Evolutionary conservation across 2,113 vertebrate species (phyloP).

Genomic region (Polypterus bichir): DNA sequence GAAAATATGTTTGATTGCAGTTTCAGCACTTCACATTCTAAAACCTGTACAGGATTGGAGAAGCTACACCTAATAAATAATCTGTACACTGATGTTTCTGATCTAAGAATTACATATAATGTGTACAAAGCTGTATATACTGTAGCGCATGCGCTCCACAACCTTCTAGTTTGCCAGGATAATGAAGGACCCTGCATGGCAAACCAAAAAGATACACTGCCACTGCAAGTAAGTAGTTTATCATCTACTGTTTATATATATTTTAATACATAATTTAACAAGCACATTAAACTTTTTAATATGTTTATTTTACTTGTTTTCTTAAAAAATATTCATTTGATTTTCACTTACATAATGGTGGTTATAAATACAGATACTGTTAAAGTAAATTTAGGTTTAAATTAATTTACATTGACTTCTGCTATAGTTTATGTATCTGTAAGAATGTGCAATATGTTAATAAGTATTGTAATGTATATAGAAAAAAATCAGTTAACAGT

Average conservation of each 20-base stretch:
- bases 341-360: too few species aligned
- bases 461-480: background rate
- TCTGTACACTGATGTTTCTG: conserved; percentile 46
- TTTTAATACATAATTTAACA: too few species aligned
- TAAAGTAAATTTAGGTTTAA: too few species aligned
- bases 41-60: conserved; percentile 44
- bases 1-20: conserved; percentile 44
- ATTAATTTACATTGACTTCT: too few species aligned
- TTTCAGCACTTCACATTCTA: conserved; percentile 14
- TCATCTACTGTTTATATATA: too few species aligned
- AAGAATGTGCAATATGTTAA: too few species aligned
- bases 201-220: background rate
- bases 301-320: too few species aligned
- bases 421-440: too few species aligned
- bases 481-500: background rate
- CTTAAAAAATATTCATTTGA: too few species aligned
- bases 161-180: conserved; percentile 33
- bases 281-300: too few species aligned
- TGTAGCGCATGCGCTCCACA: conserved; percentile 41
- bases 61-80: conserved; percentile 32
- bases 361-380: too few species aligned
- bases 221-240: background rate
- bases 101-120: conserved; percentile 49
- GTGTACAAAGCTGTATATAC: conserved; percentile 56
- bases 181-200: conserved; percentile 21